Base-by-base conservation (phyloP, 2,113 vertebrate species). In the Shinisaurus crocodilurus region DNA sequence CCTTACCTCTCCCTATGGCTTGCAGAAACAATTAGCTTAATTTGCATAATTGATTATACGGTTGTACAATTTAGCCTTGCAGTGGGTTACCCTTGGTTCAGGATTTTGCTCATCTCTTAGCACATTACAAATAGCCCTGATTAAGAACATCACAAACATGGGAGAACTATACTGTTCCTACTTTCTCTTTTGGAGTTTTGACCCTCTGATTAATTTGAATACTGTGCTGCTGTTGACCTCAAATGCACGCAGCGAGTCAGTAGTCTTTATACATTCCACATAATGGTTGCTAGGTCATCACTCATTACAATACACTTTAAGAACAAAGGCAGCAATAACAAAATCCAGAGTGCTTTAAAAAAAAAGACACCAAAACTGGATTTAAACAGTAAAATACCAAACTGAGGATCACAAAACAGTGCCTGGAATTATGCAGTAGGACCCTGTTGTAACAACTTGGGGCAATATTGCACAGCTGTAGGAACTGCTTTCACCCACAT, bases 401-500 rank as follows among this genome's bases (percentile, higher is more conserved):
- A 65, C 81, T 45, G 72, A 0, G 6, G 50, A n/a, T 88, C 80
- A n/a, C n/a, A 23, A 48, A 89, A 74, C 57, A 91, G 88, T 63
- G 93, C 88, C 92, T 89, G 79, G 70, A 89, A 82, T 20, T 9
- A 76, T 0, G 0, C 86, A 85, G 89, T 50, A 77, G 94, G 91
- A 92, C 86, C 90, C 16, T 69, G 74, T 90, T 79, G 18, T 9
- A 1, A 1, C 43, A 79, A 88, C 77, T 79, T 88, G 0, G 0
- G 90, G 85, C 79, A 90, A 93, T 87, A 92, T 86, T 92, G 92
- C 18, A 0, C 82, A 0, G 29, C 37, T 83, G 84, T 48, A 1
- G 88, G 86, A 93, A 86, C 89, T 82, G 92, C 82, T 92, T 76
- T 69, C 9, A 60, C 88, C 93, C 90, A 92, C 87, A 92, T 92